A percentile compares a stretch with the other conserved stretches of the same genome.
Conservation (phyloP, 2,888 invertebrate species). For the Magallana nippona region DNA sequence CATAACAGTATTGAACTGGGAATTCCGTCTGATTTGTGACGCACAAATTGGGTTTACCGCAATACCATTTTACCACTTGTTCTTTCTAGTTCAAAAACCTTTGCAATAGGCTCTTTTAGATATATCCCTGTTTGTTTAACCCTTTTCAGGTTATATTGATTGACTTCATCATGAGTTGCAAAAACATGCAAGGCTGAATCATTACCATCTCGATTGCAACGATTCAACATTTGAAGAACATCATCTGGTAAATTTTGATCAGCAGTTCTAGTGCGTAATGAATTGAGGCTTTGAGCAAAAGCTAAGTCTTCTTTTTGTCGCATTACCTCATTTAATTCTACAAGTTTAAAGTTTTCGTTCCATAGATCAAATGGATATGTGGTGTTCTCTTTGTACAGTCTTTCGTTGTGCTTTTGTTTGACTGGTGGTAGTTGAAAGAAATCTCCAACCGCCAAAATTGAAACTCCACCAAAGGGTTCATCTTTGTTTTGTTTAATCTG, state of each 20-base stretch:
- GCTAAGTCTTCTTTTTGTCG: neutral
- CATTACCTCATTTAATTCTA: neutral
- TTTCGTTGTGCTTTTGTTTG: neutral
- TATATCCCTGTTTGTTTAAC: too few relatives aligned
- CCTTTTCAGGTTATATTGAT: too few relatives aligned
- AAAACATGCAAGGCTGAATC: too few relatives aligned
- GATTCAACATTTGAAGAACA: neutral
- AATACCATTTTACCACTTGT: neutral
- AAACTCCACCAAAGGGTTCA: neutral
- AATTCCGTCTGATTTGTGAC: neutral
- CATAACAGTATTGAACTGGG: neutral
- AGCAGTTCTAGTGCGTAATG: too few relatives aligned
- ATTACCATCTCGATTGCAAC: too few relatives aligned
- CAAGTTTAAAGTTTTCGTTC: neutral
- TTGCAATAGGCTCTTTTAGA: neutral
- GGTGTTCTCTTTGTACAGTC: neutral
- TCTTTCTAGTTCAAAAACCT: slow-evolving; percentile 10
- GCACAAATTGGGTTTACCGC: neutral
- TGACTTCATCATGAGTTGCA: too few relatives aligned
- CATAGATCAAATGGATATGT: neutral
- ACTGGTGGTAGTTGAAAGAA: slow-evolving; percentile 3
- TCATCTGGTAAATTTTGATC: too few relatives aligned
- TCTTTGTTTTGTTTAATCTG: too few relatives aligned
- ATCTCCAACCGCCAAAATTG: neutral
- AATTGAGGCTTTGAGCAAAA: too few relatives aligned